Base-by-base conservation (phyloP, 2,888 invertebrate species). In the Drosophila putrida region DNA sequence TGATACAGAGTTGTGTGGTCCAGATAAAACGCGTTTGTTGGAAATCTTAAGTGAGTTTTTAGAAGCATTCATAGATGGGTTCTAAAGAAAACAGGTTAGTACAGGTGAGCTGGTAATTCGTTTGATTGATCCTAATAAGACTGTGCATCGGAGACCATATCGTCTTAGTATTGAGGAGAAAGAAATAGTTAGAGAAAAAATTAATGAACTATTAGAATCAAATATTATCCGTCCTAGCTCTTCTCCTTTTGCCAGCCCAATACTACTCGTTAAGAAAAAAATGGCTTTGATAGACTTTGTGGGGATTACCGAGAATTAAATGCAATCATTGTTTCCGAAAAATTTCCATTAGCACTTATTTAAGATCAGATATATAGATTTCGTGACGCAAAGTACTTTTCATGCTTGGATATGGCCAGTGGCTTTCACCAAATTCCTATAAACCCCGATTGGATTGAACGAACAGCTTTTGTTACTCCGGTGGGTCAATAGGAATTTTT, bases 381-480 rank as follows among this genome's bases (percentile, higher is more conserved):
- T n/a, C 9, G 9, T 3, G 9, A 10, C 1, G 33, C 33, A 8
- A 36, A 4, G n/a, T 36, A 36, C 11, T 55, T 55, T 44, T 20
- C 20, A n/a, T 55, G 44, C 25, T 27, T 55, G 35, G 35, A 55
- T 44, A 55, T 44, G 55, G 44, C 54, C 2, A 43, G 43, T 27
- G 54, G 41, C 11, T 54, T 33, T n/a, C 55, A 55, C 20, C 27
- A 44, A 20, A 55, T 55, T 9, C 55, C 46, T n/a, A 57, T 57
- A 46, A 2, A 57, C n/a, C 36, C 36, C 27, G 25, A 57, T n/a
- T 57, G 46, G 6, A 44, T 44, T 25, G 55, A 55, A 8, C 43
- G 25, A 6, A 54, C 53, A 27, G 41, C 39, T 1, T 31, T 41
- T 38, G 41, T 39, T 27, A 33, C 28, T 3, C 20, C 20, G 3